Conservation (phyloP, 2,113 vertebrate genomes). For the Plectropomus leopardus region DNA sequence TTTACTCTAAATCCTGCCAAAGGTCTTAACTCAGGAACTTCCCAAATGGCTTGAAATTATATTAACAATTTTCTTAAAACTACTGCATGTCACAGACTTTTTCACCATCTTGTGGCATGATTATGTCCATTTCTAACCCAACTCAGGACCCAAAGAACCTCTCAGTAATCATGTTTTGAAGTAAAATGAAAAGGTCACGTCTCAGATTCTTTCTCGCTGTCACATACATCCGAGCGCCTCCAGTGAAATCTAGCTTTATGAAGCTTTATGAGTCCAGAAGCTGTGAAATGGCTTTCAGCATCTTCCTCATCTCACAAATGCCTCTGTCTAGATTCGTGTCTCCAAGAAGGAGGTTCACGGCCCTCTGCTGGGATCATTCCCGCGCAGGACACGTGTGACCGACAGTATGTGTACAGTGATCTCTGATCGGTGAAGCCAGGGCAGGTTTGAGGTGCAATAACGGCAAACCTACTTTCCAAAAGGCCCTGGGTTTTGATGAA, state of each 20-base stretch:
- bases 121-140: slow-evolving; percentile 37
- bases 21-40: slow-evolving; percentile 81
- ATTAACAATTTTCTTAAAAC: slow-evolving; percentile 32
- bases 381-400: slow-evolving; percentile 15
- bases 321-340: slow-evolving; percentile 57
- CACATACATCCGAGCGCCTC: slow-evolving; percentile 46
- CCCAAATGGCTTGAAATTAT: slow-evolving; percentile 57
- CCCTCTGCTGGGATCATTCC: slow-evolving; percentile 30
- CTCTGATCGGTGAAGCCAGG: slow-evolving; percentile 70
- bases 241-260: slow-evolving; percentile 45
- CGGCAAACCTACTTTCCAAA: slow-evolving; percentile 78
- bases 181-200: slow-evolving; percentile 4
- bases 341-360: slow-evolving; percentile 34
- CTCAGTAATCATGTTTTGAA: neutral
- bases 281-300: slow-evolving; percentile 65
- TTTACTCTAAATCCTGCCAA: slow-evolving; percentile 80
- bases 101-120: slow-evolving; percentile 32
- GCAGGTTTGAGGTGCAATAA: slow-evolving; percentile 85
- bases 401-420: slow-evolving; percentile 36
- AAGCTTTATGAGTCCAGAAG: slow-evolving; percentile 57
- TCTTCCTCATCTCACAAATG: slow-evolving; percentile 72
- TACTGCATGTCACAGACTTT: slow-evolving; percentile 43
- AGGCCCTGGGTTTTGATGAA: slow-evolving; percentile 69
- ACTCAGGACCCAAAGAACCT: slow-evolving; percentile 68
- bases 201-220: slow-evolving; percentile 54